Evolutionary conservation across 2,113 vertebrate genomes (phyloP), one percentile per base, ranked within the genome.

Genomic region (Oreotragus oreotragus): DNA sequence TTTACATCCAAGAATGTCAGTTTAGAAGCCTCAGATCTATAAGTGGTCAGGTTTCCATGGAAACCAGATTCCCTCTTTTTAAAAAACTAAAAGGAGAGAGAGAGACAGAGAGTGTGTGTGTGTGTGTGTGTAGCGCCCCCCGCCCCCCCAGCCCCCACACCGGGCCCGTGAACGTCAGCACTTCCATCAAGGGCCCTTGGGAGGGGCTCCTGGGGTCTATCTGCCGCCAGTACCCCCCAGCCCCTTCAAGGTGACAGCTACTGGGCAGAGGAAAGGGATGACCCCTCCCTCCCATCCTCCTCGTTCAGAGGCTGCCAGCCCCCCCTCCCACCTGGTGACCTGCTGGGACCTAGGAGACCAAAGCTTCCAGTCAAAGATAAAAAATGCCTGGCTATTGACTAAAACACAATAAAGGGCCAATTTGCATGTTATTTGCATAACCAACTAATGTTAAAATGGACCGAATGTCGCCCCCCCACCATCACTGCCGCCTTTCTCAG

Each of bases 361-460:
- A 97, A 94, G 90, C 89, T 80, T 58, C 33, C 15, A 28, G 58
- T 96, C 91, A 79, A 36, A 96, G 73, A 93, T 90, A 87, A 97
- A 91, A 98, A 96, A 98, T 87, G 89, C 51, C 77, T 16, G 15
- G 57, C 94, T 89, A 87, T 93, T 96, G 96, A 96, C 66, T 55
- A 5, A 94, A 51, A 64, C 86, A 95, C 96, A 79, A 83, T 47
- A 77, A 95, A 9, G 51, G 83, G 66, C 6, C 39, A 10, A 93
- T 93, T 86, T 96, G 94, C 97, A 84, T 93, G 58, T 45, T 51
- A 89, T 97, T 97, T 97, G 81, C 96, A 97, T 96, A 96, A 91
- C 77, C 57, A 39, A 43, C 81, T 70, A 55, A 11, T 55, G 49
- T 55, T 39, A 7, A 8, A 19, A 62, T 2, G 47, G 49, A 25